Evolutionary conservation across 1,140 invertebrate genomes (phyloP).

Genomic region (Limonius californicus): DNA sequence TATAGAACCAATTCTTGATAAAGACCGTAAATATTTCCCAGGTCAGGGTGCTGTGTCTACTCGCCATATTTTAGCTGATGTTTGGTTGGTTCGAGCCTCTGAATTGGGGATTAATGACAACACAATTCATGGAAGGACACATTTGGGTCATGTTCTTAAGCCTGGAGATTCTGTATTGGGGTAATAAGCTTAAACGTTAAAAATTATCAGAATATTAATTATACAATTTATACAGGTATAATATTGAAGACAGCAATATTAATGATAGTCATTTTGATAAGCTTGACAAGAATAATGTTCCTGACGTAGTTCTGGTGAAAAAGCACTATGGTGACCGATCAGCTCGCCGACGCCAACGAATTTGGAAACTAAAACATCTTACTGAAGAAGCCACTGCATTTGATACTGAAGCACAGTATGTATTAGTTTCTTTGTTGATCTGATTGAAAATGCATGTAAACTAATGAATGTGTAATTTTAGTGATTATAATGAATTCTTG

Average conservation of each 20-base stretch:
- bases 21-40: constrained; percentile 73
- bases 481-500: constrained; percentile 93
- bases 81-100: constrained; percentile 87
- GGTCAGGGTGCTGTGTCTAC: constrained; percentile 83
- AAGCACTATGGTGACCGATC: constrained; percentile 79
- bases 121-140: constrained; percentile 81
- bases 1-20: constrained; percentile 76
- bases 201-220: constrained; percentile 11
- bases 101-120: constrained; percentile 85
- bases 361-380: constrained; percentile 92
- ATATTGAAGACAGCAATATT: constrained; percentile 83
- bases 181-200: constrained; percentile 49
- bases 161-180: constrained; percentile 91
- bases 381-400: constrained; percentile 64
- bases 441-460: too few relatives aligned
- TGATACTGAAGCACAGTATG: constrained; percentile 68
- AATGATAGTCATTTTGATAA: constrained; percentile 89
- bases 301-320: constrained; percentile 92
- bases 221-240: constrained; percentile 63
- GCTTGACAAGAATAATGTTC: constrained; percentile 65
- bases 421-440: too few relatives aligned
- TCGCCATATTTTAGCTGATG: constrained; percentile 88
- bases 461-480: constrained; percentile 52
- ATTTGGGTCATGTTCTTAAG: constrained; percentile 91
- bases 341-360: constrained; percentile 66